These are phyloP conservation scores for Zaprionus inermis DNA, from an alignment of 1,140 invertebrate species.

Conservation along the genomic window DNA sequence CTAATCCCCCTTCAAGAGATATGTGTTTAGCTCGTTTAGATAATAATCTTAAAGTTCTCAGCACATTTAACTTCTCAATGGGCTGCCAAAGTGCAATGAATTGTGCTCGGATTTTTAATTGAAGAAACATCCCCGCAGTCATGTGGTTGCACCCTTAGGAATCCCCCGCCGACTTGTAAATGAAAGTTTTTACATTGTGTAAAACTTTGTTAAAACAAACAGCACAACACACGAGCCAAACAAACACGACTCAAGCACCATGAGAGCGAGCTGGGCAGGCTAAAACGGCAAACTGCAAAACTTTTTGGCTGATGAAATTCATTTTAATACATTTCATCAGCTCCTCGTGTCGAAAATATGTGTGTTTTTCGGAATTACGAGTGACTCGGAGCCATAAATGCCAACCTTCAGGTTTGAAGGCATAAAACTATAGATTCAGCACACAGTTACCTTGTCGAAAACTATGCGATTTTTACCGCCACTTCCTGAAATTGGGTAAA, in stretches of 20 bases:
- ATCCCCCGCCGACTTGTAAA: background rate
- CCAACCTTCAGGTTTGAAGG: background rate
- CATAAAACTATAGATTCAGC: background rate
- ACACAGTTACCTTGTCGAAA: background rate
- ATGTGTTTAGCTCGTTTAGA: background rate
- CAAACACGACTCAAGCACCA: conserved; percentile 14
- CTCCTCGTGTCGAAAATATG: background rate
- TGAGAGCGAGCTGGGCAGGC: conserved; percentile 13
- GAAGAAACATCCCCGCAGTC: background rate
- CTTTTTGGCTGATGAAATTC: conserved; percentile 48
- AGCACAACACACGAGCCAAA: conserved; percentile 4
- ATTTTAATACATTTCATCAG: conserved; percentile 43
- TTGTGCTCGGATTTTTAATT: background rate
- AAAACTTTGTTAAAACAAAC: conserved; percentile 39
- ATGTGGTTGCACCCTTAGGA: background rate
- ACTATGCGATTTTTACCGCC: background rate
- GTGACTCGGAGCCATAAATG: conserved; percentile 2
- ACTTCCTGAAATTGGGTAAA: background rate
- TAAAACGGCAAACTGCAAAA: conserved; percentile 21
- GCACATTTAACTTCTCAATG: conserved; percentile 4
- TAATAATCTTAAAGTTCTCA: background rate
- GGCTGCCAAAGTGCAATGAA: no score
- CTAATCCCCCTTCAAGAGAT: background rate
- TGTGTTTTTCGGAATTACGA: background rate
- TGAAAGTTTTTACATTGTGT: background rate